Percentiles rank a stretch among this genome's conserved stretches.
Evolutionary conservation across 2,113 vertebrate species (phyloP).

Genomic region (Sinocyclocheilus maitianheensis): DNA sequence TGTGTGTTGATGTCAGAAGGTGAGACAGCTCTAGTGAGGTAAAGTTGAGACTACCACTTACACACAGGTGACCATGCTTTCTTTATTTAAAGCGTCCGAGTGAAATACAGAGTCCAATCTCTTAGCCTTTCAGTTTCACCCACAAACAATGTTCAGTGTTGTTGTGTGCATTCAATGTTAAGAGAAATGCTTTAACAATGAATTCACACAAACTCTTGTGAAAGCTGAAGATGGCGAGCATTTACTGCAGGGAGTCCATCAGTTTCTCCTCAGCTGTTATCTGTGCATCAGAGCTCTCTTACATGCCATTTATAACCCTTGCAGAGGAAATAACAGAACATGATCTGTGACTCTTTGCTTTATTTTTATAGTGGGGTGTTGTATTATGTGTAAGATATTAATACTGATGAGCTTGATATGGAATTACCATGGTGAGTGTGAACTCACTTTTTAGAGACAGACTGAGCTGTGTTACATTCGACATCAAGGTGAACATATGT

Average conservation of each 20-base stretch:
- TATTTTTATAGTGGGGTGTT: neutral
- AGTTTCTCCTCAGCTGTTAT: conserved; percentile 25
- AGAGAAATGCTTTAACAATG: neutral
- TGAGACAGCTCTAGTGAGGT: conserved; percentile 20
- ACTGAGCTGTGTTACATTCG: neutral
- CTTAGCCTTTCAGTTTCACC: conserved; percentile 37
- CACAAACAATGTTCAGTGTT: neutral
- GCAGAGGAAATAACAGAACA: neutral
- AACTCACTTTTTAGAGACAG: neutral
- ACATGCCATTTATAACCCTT: conserved; percentile 67
- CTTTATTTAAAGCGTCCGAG: conserved; percentile 64
- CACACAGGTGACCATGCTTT: conserved; percentile 61
- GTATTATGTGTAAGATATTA: too few species aligned
- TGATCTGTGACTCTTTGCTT: too few species aligned
- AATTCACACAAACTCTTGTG: conserved; percentile 44
- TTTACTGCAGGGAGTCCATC: too few species aligned
- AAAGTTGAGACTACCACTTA: conserved; percentile 57
- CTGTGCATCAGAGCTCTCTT: conserved; percentile 57
- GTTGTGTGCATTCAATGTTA: neutral
- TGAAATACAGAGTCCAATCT: conserved; percentile 43
- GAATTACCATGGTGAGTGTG: neutral
- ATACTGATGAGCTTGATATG: neutral
- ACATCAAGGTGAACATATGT: neutral
- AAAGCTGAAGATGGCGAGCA: conserved; percentile 55
- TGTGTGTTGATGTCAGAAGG: conserved; percentile 26